These are phyloP conservation scores for Gallinago solitaria DNA, from an alignment of 2,797 vertebrate genomes.

Conservation along the genomic window DNA sequence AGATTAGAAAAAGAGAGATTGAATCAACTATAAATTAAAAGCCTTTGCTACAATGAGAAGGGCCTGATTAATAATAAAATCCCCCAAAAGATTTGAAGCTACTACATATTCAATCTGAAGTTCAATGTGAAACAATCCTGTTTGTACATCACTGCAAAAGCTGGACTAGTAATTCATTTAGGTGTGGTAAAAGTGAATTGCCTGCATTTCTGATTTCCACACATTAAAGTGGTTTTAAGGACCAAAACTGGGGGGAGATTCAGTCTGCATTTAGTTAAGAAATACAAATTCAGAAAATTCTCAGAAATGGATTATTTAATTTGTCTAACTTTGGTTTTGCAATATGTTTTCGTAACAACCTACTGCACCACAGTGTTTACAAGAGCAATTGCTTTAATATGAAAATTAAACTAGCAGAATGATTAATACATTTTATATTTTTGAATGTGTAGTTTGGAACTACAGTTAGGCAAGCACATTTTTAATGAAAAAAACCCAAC, in stretches of 20 bases:
- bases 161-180: not conserved
- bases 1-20: not conserved
- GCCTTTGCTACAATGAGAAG: not conserved
- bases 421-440: not conserved
- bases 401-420: not conserved
- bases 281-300: not conserved
- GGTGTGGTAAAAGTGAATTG: not conserved
- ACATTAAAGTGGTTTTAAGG: not conserved
- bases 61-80: not conserved
- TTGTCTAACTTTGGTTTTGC: not conserved
- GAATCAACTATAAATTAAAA: not conserved
- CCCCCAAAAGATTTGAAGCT: not conserved
- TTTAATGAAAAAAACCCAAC: not conserved
- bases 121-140: not conserved
- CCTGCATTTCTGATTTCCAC: not conserved
- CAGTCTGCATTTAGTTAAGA: not conserved
- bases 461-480: not conserved
- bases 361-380: not conserved
- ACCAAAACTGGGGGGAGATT: not conserved
- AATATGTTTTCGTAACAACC: not conserved
- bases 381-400: not conserved
- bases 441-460: not conserved
- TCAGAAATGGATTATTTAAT: not conserved
- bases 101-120: not conserved
- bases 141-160: not conserved